phyloP scores from a whole-genome alignment of 2,888 invertebrate genomes.

The Parnassius mnemosyne region DNA sequence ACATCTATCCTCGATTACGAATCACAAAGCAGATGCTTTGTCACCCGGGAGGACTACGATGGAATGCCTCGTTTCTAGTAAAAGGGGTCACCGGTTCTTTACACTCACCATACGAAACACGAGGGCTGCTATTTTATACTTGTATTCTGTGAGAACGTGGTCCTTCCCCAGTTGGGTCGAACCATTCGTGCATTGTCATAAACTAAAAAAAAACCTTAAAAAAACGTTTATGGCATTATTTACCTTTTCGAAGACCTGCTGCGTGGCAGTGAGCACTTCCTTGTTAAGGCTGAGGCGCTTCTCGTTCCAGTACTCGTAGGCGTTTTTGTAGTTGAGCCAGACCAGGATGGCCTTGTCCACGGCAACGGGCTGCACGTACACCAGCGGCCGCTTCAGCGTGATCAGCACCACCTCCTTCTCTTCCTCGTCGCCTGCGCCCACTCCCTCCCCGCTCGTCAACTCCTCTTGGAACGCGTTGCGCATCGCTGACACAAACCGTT shows the following conservation, averaged over 20 bases:
- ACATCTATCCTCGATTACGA: too few relatives aligned
- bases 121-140: too few relatives aligned
- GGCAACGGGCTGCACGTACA: slow-evolving; percentile 98
- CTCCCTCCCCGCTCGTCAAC: slow-evolving; percentile 86
- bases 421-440: slow-evolving; percentile 90
- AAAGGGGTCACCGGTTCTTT: too few relatives aligned
- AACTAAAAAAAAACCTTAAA: background rate
- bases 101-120: too few relatives aligned
- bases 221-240: background rate
- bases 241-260: slow-evolving; percentile 81
- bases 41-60: too few relatives aligned
- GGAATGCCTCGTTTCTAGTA: too few relatives aligned
- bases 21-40: too few relatives aligned
- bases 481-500: slow-evolving; percentile 63
- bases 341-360: slow-evolving; percentile 99
- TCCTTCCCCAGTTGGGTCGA: too few relatives aligned
- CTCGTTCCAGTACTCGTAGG: slow-evolving; percentile 99
- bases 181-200: too few relatives aligned
- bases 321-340: slow-evolving; percentile 99
- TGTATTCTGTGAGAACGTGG: too few relatives aligned
- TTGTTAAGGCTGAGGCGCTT: slow-evolving; percentile 95
- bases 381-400: slow-evolving; percentile 93
- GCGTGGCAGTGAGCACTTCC: slow-evolving; percentile 89
- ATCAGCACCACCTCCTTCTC: slow-evolving; percentile 95
- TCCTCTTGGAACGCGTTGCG: slow-evolving; percentile 94